Conservation (phyloP, 2,888 invertebrate genomes). For the Linnaemya vulpina region DNA sequence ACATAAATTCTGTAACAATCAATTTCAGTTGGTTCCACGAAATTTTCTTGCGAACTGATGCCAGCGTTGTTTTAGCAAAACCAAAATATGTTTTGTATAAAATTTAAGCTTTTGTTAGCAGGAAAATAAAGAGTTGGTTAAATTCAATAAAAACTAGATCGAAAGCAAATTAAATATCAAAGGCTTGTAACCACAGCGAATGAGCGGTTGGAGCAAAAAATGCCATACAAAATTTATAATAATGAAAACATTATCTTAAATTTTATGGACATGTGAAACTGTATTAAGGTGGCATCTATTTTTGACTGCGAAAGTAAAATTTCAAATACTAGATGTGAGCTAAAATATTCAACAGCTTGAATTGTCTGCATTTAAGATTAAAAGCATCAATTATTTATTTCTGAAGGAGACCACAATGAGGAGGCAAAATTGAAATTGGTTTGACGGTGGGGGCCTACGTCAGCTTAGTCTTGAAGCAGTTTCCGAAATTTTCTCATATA, state of each 20-base stretch:
- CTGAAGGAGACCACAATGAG: too few species aligned
- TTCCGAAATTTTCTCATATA: too few species aligned
- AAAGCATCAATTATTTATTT: too few species aligned
- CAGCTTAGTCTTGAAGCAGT: too few species aligned
- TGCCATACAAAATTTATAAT: conserved; percentile 11
- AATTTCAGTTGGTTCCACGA: not conserved
- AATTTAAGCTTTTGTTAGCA: not conserved
- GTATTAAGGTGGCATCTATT: conserved; percentile 20
- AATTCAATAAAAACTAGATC: conserved; percentile 24
- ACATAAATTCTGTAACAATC: not conserved
- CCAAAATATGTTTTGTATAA: not conserved
- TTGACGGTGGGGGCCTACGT: too few species aligned
- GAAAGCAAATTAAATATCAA: conserved; percentile 56
- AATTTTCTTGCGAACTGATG: not conserved
- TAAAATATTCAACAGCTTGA: not conserved
- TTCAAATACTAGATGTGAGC: not conserved
- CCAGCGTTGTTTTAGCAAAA: not conserved
- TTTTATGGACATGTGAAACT: conserved; percentile 33
- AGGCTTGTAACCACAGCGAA: conserved; percentile 40
- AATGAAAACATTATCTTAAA: conserved; percentile 42
- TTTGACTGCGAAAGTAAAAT: not conserved
- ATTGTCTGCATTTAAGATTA: not conserved
- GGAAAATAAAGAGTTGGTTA: not conserved
- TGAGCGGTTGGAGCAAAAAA: not conserved
- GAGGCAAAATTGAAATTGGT: too few species aligned